Percentiles rank a stretch among this genome's conserved stretches.
Evolutionary conservation across 2,888 invertebrate species (phyloP).

Genomic region (Caenorhabditis parvicauda): DNA sequence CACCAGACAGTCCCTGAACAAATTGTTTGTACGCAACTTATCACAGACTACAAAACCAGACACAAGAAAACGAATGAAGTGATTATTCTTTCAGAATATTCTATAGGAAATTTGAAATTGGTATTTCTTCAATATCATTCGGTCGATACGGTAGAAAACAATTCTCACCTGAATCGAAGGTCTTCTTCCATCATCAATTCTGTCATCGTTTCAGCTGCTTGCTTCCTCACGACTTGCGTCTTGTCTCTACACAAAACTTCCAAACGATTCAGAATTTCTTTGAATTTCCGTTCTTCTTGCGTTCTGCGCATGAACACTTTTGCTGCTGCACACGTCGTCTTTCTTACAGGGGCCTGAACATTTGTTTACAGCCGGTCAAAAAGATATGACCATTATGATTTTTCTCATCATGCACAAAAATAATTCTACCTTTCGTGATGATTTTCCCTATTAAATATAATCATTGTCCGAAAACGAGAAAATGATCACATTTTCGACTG

Average conservation of each 20-base stretch:
- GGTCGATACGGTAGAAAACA: neutral
- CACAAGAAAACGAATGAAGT: too few species aligned
- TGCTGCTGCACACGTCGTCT: constrained; percentile 4
- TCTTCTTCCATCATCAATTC: constrained; percentile 14
- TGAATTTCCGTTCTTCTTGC: constrained; percentile 15
- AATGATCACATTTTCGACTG: too few species aligned
- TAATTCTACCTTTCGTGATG: too few species aligned
- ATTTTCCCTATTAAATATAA: too few species aligned
- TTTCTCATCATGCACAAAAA: too few species aligned
- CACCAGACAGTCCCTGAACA: constrained; percentile 13
- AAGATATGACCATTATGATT: too few species aligned
- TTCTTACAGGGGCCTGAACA: constrained; percentile 19
- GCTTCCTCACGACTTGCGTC: constrained; percentile 12
- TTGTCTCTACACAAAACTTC: constrained; percentile 18
- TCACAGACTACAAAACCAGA: neutral
- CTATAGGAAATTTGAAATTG: neutral
- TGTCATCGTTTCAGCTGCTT: constrained; percentile 9
- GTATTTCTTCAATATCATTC: too few species aligned
- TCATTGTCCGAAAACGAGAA: too few species aligned
- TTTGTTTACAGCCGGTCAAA: too few species aligned
- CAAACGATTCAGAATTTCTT: constrained; percentile 1
- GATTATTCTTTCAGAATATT: too few species aligned
- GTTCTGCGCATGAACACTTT: constrained; percentile 5
- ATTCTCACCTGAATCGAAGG: constrained; percentile 10
- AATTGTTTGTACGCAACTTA: neutral